A percentile compares a stretch with the other conserved stretches of the same genome.
phyloP scores from a whole-genome alignment of 2,113 vertebrate species.

The Zosterops borbonicus region DNA sequence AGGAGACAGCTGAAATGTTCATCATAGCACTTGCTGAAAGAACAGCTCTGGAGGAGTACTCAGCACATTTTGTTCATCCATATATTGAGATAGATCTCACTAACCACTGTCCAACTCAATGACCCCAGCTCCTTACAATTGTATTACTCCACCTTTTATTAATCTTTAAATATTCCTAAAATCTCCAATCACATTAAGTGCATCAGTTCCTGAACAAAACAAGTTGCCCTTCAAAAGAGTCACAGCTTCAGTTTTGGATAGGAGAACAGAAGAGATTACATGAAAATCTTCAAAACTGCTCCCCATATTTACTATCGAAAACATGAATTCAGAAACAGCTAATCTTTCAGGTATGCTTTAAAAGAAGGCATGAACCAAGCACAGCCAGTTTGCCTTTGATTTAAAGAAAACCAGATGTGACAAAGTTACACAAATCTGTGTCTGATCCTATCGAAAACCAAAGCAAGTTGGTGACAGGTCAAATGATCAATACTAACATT shows the following conservation, averaged over 20 bases:
- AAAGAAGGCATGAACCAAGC: not conserved
- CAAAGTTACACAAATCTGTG: not conserved
- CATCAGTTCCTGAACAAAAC: not conserved
- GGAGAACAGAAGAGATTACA: not conserved
- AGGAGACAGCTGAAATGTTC: not conserved
- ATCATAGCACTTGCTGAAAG: accelerated
- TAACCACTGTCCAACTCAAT: not conserved
- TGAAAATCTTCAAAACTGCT: not conserved
- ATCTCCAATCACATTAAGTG: not conserved
- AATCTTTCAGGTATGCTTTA: not conserved
- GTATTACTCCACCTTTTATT: not conserved
- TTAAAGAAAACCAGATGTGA: not conserved
- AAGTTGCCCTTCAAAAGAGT: not conserved
- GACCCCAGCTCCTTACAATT: not conserved
- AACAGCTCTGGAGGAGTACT: not conserved
- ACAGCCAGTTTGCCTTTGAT: not conserved
- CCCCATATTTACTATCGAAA: not conserved
- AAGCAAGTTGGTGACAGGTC: accelerated
- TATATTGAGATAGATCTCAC: not conserved
- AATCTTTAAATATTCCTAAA: not conserved
- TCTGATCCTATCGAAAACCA: not conserved
- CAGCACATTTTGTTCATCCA: not conserved
- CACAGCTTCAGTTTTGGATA: not conserved
- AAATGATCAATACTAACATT: not conserved
- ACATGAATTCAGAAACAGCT: not conserved